Conservation (phyloP, 2,888 invertebrate genomes). For the Spialia ferax region DNA sequence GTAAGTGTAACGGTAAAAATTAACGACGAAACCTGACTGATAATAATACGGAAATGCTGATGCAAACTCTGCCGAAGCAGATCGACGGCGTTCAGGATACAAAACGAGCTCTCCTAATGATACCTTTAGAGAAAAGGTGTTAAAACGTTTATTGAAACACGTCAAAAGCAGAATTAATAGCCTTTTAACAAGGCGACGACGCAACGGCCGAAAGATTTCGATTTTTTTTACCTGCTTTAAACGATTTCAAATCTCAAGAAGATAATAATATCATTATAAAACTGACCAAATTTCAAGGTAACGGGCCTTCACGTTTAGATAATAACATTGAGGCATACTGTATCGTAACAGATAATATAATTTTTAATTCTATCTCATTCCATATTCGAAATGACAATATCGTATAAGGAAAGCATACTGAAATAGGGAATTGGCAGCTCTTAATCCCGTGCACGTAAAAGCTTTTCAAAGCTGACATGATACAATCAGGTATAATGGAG, state of each 20-base stretch:
- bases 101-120: slow-evolving; percentile 77
- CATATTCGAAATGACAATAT: background rate
- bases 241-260: slow-evolving; percentile 11
- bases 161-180: slow-evolving; percentile 80
- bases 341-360: background rate
- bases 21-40: slow-evolving; percentile 37
- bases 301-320: background rate
- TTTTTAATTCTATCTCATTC: background rate
- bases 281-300: slow-evolving; percentile 8
- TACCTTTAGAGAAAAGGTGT: slow-evolving; percentile 84
- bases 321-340: background rate
- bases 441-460: slow-evolving; percentile 48
- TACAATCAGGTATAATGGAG: slow-evolving; percentile 53
- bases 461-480: slow-evolving; percentile 48
- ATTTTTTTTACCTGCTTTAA: slow-evolving; percentile 36
- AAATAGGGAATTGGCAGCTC: slow-evolving; percentile 11
- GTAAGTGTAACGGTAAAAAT: slow-evolving; percentile 43
- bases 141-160: slow-evolving; percentile 85
- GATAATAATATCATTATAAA: slow-evolving; percentile 11
- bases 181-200: slow-evolving; percentile 81
- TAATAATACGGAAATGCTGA: slow-evolving; percentile 57
- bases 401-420: background rate
- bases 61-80: slow-evolving; percentile 56
- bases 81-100: slow-evolving; percentile 56
- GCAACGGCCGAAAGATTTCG: slow-evolving; percentile 45